Conservation (phyloP, 53 echinoderm and acorn worm genomes). For the Holothuria scabra region DNA sequence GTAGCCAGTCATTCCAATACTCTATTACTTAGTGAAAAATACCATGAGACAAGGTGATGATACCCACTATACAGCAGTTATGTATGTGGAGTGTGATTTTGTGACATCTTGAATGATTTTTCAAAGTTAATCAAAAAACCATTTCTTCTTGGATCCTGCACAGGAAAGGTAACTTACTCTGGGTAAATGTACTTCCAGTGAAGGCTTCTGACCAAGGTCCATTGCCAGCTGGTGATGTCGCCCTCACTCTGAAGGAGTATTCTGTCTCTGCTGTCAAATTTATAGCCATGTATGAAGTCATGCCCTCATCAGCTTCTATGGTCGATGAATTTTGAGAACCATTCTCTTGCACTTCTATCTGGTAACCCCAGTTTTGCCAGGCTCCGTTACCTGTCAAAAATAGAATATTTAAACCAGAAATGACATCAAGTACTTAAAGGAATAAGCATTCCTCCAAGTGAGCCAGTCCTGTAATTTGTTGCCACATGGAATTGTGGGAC, state of each 20-base stretch:
- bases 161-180: conserved; percentile 42
- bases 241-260: conserved; percentile 75
- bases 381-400: conserved; percentile 67
- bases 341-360: conserved; percentile 58
- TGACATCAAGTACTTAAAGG: neutral
- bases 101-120: too few relatives aligned
- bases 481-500: too few relatives aligned
- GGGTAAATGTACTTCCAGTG: conserved; percentile 71
- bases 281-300: neutral
- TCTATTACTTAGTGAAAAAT: too few relatives aligned
- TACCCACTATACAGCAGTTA: too few relatives aligned
- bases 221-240: conserved; percentile 64
- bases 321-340: conserved; percentile 23
- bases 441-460: too few relatives aligned
- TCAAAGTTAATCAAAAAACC: too few relatives aligned
- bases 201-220: conserved; percentile 77
- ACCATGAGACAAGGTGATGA: too few relatives aligned
- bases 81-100: too few relatives aligned
- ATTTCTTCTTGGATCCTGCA: too few relatives aligned
- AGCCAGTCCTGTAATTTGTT: too few relatives aligned
- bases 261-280: conserved; percentile 59
- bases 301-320: neutral
- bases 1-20: too few relatives aligned
- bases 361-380: conserved; percentile 78
- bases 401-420: neutral